Evolutionary conservation across 2,888 invertebrate species (phyloP).

Genomic region (Abrostola tripartita): DNA sequence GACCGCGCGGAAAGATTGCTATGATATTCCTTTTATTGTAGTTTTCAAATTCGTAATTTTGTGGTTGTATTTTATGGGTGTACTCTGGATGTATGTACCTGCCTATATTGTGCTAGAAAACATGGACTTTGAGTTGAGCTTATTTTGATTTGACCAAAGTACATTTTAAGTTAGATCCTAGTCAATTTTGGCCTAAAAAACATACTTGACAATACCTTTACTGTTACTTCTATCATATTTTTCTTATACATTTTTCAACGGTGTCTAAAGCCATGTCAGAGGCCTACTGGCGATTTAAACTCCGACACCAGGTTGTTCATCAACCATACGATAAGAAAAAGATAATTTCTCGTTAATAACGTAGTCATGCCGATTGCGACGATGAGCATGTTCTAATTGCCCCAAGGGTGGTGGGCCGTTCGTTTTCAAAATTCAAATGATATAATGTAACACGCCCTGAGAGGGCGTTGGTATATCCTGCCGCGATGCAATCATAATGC

Average conservation of each 20-base stretch:
- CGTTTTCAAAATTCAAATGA: conserved; percentile 69
- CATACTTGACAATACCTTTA: too few relatives aligned
- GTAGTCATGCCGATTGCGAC: conserved; percentile 7
- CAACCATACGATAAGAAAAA: too few relatives aligned
- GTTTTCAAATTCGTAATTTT: conserved; percentile 43
- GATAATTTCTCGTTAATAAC: conserved; percentile 1
- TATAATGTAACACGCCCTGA: conserved; percentile 60
- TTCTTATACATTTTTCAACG: too few relatives aligned
- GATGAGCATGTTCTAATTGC: conserved; percentile 22
- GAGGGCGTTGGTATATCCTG: conserved; percentile 57
- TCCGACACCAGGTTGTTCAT: too few relatives aligned
- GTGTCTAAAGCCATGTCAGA: too few relatives aligned
- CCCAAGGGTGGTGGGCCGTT: conserved; percentile 64
- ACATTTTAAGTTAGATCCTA: too few relatives aligned
- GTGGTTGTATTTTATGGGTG: conserved; percentile 14
- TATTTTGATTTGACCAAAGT: too few relatives aligned
- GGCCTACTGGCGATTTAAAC: too few relatives aligned
- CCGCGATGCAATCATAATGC: conserved; percentile 59
- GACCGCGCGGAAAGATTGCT: conserved; percentile 66
- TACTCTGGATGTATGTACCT: conserved; percentile 4
- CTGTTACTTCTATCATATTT: too few relatives aligned
- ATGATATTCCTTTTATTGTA: conserved; percentile 50
- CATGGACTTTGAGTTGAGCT: too few relatives aligned
- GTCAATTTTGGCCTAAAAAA: too few relatives aligned
- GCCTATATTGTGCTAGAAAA: too few relatives aligned